A percentile compares a stretch with the other conserved stretches of the same genome.
These are phyloP conservation scores for Sarcophaga rosellei DNA, from an alignment of 2,888 invertebrate genomes.

Conservation along the genomic window DNA sequence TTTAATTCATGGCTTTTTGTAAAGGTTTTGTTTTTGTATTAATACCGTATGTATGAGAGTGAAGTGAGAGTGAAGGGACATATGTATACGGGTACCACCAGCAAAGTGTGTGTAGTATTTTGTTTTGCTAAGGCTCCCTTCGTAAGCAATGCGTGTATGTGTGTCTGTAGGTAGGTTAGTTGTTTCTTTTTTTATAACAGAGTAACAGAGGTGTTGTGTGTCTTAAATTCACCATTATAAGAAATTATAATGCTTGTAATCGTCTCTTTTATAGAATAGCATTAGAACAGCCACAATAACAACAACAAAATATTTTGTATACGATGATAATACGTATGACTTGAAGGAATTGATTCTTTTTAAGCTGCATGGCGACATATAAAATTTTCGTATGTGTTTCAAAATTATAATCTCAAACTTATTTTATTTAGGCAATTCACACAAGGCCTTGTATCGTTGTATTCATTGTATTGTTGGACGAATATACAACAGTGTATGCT, in stretches of 20 bases:
- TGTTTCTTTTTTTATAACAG: background rate
- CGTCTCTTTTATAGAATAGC: conserved; percentile 60
- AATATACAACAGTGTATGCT: no score
- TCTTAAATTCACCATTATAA: conserved; percentile 60
- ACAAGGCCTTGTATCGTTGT: no score
- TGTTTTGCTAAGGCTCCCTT: conserved; percentile 5
- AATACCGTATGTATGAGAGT: background rate
- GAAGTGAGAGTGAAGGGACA: background rate
- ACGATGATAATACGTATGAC: background rate
- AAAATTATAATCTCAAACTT: no score
- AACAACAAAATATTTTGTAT: background rate
- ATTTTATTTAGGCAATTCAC: no score
- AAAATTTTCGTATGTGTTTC: no score
- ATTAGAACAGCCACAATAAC: conserved; percentile 4
- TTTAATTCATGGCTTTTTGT: background rate
- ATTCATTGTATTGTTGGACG: no score
- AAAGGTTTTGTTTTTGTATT: background rate
- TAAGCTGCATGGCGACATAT: background rate
- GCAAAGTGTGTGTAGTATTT: background rate
- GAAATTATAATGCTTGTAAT: conserved; percentile 78
- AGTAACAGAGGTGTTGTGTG: conserved; percentile 53
- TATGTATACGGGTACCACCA: no score
- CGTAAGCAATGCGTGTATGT: no score
- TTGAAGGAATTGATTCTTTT: conserved; percentile 25
- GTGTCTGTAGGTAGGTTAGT: background rate